Percentiles rank a stretch among this genome's conserved stretches.
These are phyloP conservation scores for Halcyon smyrnensis DNA, from an alignment of 2,797 vertebrate species.

Conservation along the genomic window DNA sequence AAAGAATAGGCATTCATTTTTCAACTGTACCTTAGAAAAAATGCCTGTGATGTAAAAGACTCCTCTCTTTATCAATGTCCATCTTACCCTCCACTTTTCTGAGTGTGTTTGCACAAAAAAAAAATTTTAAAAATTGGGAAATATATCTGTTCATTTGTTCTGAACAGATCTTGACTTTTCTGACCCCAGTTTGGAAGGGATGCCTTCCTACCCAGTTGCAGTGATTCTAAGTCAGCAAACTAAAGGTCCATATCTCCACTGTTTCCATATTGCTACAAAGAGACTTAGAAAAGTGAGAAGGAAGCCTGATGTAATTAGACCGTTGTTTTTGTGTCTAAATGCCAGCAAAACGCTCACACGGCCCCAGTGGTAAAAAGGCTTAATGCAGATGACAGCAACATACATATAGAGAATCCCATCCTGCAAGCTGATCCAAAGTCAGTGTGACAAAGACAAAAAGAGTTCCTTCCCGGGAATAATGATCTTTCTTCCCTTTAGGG, in stretches of 20 bases:
- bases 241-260: neutral
- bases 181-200: neutral
- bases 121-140: neutral
- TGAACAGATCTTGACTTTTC: neutral
- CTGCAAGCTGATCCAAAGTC: neutral
- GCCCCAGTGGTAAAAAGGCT: neutral
- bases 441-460: neutral
- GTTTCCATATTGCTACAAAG: accelerated
- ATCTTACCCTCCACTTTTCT: neutral
- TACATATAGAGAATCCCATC: neutral
- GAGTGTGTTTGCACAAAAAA: neutral
- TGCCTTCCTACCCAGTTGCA: neutral
- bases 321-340: neutral
- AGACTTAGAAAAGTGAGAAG: neutral
- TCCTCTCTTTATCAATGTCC: neutral
- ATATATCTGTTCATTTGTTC: neutral
- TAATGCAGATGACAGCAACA: neutral
- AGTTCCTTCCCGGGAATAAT: neutral
- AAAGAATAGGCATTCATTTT: neutral
- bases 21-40: neutral
- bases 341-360: neutral
- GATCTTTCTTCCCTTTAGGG: neutral
- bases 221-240: neutral
- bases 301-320: neutral
- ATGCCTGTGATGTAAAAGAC: neutral